Percentiles rank a stretch among this genome's conserved stretches.
Evolutionary conservation across 2,888 invertebrate species (phyloP).

Genomic region (Chrysodeixis includens): DNA sequence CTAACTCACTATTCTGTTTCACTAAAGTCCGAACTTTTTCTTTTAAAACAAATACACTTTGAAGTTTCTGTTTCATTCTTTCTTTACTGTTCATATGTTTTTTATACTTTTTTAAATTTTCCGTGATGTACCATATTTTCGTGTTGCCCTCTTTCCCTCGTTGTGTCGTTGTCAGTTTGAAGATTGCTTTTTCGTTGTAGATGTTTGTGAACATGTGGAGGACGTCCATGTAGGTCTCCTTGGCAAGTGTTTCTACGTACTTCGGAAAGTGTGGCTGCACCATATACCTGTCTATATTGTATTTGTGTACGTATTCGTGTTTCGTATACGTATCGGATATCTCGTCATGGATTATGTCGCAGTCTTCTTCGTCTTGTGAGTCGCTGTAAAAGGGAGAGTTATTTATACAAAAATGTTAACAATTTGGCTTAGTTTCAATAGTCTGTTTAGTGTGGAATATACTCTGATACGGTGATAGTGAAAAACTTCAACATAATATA

Average conservation of each 20-base stretch:
- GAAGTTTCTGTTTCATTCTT: conserved; percentile 51
- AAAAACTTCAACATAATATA: no score
- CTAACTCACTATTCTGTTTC: conserved; percentile 44
- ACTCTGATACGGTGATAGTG: no score
- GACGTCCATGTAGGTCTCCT: conserved; percentile 61
- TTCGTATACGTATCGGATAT: conserved; percentile 47
- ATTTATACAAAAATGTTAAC: neutral
- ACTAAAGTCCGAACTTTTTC: conserved; percentile 50
- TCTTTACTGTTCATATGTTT: conserved; percentile 43
- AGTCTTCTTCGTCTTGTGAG: conserved; percentile 44
- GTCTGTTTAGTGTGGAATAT: no score
- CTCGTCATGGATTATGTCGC: conserved; percentile 22
- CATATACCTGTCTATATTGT: conserved; percentile 69
- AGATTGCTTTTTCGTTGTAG: conserved; percentile 69
- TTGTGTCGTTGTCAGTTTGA: conserved; percentile 68
- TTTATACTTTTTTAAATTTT: conserved; percentile 53
- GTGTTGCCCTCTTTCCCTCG: conserved; percentile 66
- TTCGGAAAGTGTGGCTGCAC: conserved; percentile 64
- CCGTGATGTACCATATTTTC: conserved; percentile 66
- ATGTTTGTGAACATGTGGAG: conserved; percentile 65
- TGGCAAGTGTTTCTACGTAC: conserved; percentile 65
- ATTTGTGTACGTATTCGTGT: conserved; percentile 68
- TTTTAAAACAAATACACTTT: conserved; percentile 47
- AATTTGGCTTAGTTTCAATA: neutral
- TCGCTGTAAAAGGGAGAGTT: conserved; percentile 40